A percentile compares a stretch with the other conserved stretches of the same genome.
Conservation (phyloP, 2,888 invertebrate genomes). For the Spilosoma lubricipeda region DNA sequence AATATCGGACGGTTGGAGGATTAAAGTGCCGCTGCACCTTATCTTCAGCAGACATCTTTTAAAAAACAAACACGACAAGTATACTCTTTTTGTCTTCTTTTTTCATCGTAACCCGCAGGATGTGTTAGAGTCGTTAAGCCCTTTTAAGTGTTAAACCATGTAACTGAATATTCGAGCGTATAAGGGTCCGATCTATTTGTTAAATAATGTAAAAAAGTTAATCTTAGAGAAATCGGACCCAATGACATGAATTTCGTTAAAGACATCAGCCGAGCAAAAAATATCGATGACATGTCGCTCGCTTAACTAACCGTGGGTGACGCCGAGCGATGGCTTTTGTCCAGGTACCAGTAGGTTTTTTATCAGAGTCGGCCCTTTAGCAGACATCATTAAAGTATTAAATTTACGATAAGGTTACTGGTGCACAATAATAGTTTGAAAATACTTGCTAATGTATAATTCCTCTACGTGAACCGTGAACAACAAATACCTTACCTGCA, state of each 20-base stretch:
- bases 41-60: constrained; percentile 85
- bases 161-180: constrained; percentile 86
- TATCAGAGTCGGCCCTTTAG: constrained; percentile 70
- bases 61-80: constrained; percentile 85
- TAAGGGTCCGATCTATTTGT: constrained; percentile 86
- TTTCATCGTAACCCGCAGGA: constrained; percentile 86
- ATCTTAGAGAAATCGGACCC: constrained; percentile 84
- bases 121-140: constrained; percentile 87
- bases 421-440: constrained; percentile 61
- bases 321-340: constrained; percentile 65
- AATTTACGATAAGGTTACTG: constrained; percentile 77
- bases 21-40: constrained; percentile 85
- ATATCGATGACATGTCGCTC: constrained; percentile 79
- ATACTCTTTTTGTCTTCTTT: constrained; percentile 84
- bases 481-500: neutral
- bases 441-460: constrained; percentile 52
- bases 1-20: constrained; percentile 84
- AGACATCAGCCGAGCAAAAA: constrained; percentile 83
- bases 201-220: constrained; percentile 84
- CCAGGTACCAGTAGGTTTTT: constrained; percentile 74
- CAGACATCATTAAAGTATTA: constrained; percentile 82
- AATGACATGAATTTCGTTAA: constrained; percentile 85
- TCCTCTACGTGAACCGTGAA: constrained; percentile 20
- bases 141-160: constrained; percentile 87
- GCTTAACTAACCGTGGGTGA: constrained; percentile 74